Percentiles rank a stretch among this genome's conserved stretches.
These are phyloP conservation scores for Craterocephalus amniculus DNA, from an alignment of 2,797 vertebrate genomes.

Conservation along the genomic window DNA sequence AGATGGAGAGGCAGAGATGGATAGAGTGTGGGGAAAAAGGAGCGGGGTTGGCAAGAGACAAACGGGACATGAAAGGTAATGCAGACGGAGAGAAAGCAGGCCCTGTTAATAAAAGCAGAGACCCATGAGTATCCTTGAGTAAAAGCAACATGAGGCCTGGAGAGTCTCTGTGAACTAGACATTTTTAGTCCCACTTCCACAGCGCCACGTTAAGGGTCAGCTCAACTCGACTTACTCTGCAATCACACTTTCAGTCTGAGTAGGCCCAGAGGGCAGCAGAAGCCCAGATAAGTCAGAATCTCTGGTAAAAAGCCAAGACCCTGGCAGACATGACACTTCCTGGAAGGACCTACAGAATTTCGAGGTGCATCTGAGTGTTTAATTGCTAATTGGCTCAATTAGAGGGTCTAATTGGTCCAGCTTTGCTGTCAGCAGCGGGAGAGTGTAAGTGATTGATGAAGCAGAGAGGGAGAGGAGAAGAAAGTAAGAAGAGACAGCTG, in stretches of 20 bases:
- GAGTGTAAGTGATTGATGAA: slow-evolving; percentile 71
- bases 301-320: slow-evolving; percentile 36
- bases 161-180: slow-evolving; percentile 21
- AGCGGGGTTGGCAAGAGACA: slow-evolving; percentile 9
- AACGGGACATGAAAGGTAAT: slow-evolving; percentile 40
- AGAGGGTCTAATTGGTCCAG: slow-evolving; percentile 72
- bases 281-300: slow-evolving; percentile 12
- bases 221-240: neutral
- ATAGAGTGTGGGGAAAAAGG: slow-evolving; percentile 5
- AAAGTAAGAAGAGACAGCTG: neutral
- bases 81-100: slow-evolving; percentile 39
- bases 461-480: slow-evolving; percentile 36
- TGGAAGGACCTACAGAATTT: slow-evolving; percentile 64
- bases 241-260: slow-evolving; percentile 13
- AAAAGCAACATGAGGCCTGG: slow-evolving; percentile 18
- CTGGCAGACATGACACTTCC: slow-evolving; percentile 41
- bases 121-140: slow-evolving; percentile 30
- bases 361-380: slow-evolving; percentile 70
- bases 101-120: slow-evolving; percentile 48
- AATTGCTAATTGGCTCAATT: slow-evolving; percentile 82
- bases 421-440: slow-evolving; percentile 56
- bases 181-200: slow-evolving; percentile 27
- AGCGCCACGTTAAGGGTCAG: neutral
- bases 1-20: slow-evolving; percentile 38
- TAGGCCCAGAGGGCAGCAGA: slow-evolving; percentile 1